Evolutionary conservation across 1,140 invertebrate genomes (phyloP).

Genomic region (Centruroides vittatus): DNA sequence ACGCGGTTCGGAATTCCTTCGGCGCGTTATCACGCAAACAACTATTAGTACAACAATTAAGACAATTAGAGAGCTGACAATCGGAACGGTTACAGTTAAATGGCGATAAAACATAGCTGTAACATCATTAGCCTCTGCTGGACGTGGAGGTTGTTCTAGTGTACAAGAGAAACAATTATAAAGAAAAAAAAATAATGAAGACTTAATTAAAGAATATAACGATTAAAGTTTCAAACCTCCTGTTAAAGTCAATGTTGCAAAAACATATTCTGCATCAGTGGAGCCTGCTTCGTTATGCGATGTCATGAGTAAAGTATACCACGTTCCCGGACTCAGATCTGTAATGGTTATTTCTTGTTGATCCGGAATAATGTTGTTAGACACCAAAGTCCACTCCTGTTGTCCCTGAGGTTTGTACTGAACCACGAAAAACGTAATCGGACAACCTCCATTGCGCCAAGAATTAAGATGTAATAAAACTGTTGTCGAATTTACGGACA

Average conservation of each 20-base stretch:
- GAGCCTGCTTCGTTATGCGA: constrained; percentile 85
- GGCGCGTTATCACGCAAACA: constrained; percentile 8
- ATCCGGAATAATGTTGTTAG: constrained; percentile 70
- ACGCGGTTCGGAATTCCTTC: constrained; percentile 3
- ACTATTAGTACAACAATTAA: constrained; percentile 9
- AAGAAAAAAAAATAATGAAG: too few relatives aligned
- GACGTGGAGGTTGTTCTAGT: constrained; percentile 7
- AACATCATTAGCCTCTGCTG: constrained; percentile 5
- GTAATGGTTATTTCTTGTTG: constrained; percentile 63
- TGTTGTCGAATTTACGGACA: constrained; percentile 79
- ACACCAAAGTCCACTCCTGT: constrained; percentile 80
- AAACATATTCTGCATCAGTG: constrained; percentile 65
- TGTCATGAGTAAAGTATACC: constrained; percentile 71
- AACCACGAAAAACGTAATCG: constrained; percentile 89
- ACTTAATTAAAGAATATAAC: too few relatives aligned
- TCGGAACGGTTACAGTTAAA: constrained; percentile 10
- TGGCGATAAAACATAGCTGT: constrained; percentile 8
- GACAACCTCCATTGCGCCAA: constrained; percentile 88
- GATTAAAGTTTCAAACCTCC: constrained; percentile 31
- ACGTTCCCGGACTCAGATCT: constrained; percentile 79
- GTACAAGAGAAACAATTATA: too few relatives aligned
- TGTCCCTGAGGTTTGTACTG: constrained; percentile 60
- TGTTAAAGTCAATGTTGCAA: constrained; percentile 41
- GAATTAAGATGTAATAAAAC: constrained; percentile 78
- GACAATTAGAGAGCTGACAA: constrained; percentile 10